Conservation (phyloP, 2,888 invertebrate species). For the Pherbina coryleti region DNA sequence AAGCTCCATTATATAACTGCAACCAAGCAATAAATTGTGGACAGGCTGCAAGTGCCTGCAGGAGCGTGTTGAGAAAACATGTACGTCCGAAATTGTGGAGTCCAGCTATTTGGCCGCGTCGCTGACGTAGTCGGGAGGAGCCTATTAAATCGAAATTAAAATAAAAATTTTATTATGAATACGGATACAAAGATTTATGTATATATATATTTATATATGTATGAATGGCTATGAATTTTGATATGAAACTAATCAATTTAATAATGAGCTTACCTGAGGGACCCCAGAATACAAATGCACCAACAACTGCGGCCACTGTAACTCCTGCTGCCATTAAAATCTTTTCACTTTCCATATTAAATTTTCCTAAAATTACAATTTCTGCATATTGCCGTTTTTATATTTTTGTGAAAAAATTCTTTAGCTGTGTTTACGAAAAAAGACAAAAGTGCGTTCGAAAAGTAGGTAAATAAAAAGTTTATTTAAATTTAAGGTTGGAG, state of each 20-base stretch:
- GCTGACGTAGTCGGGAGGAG: constrained; percentile 72
- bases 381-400: constrained; percentile 1
- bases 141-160: constrained; percentile 43
- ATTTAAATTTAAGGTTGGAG: not conserved
- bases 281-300: constrained; percentile 86
- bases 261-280: constrained; percentile 67
- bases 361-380: constrained; percentile 12
- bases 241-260: no score
- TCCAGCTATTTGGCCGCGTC: constrained; percentile 84
- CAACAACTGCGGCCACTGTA: constrained; percentile 83
- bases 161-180: no score
- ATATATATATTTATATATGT: constrained; percentile 20
- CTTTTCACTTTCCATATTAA: constrained; percentile 75
- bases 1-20: constrained; percentile 74
- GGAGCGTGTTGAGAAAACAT: constrained; percentile 91
- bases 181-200: not conserved
- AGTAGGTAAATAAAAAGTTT: not conserved
- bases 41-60: constrained; percentile 91
- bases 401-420: not conserved
- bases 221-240: not conserved
- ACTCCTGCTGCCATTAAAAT: constrained; percentile 84
- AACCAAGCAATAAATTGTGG: constrained; percentile 88
- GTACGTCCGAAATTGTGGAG: constrained; percentile 92
- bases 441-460: not conserved
- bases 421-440: not conserved